These are phyloP conservation scores for Carapus acus DNA, from an alignment of 2,797 vertebrate genomes.

Conservation along the genomic window DNA sequence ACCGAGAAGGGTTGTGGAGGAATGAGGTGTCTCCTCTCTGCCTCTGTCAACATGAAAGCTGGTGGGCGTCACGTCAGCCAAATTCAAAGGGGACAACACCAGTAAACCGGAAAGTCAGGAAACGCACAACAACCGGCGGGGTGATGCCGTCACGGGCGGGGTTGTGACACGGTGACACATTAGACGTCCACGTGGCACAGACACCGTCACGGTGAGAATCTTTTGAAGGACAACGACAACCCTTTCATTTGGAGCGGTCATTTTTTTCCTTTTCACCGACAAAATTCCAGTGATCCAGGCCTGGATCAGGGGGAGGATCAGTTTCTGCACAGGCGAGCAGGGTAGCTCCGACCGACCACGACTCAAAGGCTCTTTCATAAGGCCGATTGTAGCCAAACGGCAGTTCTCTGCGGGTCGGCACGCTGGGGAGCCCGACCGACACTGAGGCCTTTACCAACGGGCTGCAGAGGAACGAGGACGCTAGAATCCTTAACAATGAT, in stretches of 20 bases:
- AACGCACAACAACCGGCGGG: neutral
- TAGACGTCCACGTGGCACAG: too few species aligned
- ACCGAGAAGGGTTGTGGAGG: neutral
- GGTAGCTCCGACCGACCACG: neutral
- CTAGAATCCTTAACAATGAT: too few species aligned
- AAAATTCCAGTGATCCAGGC: constrained; percentile 26
- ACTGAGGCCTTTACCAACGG: constrained; percentile 8
- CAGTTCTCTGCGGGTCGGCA: constrained; percentile 36
- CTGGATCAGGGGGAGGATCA: constrained; percentile 20
- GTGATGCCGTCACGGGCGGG: too few species aligned
- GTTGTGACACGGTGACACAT: too few species aligned
- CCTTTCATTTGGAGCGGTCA: too few species aligned
- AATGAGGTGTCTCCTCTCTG: neutral
- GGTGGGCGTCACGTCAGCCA: constrained; percentile 38
- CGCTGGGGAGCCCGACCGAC: constrained; percentile 3
- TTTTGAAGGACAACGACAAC: too few species aligned
- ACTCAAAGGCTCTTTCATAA: constrained; percentile 66
- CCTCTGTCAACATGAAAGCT: constrained; percentile 31
- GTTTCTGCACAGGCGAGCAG: constrained; percentile 21
- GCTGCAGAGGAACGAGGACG: neutral
- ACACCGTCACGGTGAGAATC: too few species aligned
- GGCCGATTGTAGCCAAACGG: constrained; percentile 45
- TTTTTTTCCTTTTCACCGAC: too few species aligned
- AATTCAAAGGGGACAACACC: neutral
- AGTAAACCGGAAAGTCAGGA: constrained; percentile 52